These are phyloP conservation scores for Drosophila suzukii DNA, from an alignment of 1,140 invertebrate species.

Conservation along the genomic window DNA sequence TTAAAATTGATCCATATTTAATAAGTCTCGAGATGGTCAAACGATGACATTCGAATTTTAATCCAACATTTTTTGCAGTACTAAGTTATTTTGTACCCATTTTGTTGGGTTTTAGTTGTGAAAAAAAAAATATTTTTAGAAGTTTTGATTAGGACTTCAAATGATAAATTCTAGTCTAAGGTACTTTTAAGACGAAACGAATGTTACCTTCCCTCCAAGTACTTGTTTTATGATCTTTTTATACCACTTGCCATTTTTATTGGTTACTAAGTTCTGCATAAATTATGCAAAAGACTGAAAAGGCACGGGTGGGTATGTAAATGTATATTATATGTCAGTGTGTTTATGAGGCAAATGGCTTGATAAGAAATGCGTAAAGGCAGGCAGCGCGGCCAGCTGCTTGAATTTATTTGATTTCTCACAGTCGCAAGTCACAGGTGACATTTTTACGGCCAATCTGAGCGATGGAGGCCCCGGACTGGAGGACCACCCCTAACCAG, in stretches of 20 bases:
- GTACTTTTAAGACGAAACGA: not conserved
- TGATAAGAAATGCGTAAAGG: conserved; percentile 47
- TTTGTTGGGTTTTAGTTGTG: too few species aligned
- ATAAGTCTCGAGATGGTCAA: too few species aligned
- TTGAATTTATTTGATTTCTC: conserved; percentile 80
- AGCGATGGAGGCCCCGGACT: conserved; percentile 31
- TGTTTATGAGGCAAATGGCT: conserved; percentile 45
- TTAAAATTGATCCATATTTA: not conserved
- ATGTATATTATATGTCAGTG: conserved; percentile 14
- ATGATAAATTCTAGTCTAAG: too few species aligned
- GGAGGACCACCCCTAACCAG: conserved; percentile 9
- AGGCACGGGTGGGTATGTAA: conserved; percentile 3
- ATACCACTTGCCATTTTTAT: conserved; percentile 44
- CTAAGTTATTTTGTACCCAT: too few species aligned
- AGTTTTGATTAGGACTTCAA: too few species aligned
- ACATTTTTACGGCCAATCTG: conserved; percentile 81
- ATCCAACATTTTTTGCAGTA: too few species aligned
- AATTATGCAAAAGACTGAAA: conserved; percentile 67
- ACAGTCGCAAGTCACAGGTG: conserved; percentile 75
- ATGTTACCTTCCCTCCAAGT: not conserved
- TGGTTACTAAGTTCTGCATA: conserved; percentile 73
- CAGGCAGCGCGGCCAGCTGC: conserved; percentile 36
- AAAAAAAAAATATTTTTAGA: too few species aligned
- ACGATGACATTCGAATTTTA: too few species aligned
- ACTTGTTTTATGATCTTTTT: conserved; percentile 7